phyloP scores from a whole-genome alignment of 2,113 vertebrate species.

The Odocoileus virginianus region DNA sequence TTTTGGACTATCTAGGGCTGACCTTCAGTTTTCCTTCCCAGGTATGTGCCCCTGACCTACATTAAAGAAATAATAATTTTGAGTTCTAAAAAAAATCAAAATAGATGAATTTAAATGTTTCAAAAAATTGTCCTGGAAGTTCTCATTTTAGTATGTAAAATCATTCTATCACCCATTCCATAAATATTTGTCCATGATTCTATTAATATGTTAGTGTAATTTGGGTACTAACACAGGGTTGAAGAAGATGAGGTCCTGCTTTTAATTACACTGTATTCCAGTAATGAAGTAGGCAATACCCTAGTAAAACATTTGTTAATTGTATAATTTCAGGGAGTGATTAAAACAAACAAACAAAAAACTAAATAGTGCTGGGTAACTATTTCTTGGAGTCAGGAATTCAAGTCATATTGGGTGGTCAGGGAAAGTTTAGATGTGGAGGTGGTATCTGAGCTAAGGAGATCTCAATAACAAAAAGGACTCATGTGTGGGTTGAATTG shows the following conservation, averaged over 20 bases:
- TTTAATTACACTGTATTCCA: neutral
- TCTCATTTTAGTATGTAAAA: neutral
- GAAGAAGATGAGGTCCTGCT: neutral
- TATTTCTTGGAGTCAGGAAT: neutral
- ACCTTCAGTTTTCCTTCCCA: neutral
- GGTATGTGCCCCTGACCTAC: neutral
- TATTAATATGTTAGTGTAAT: neutral
- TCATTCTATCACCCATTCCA: neutral
- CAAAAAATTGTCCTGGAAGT: neutral
- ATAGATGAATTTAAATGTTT: neutral
- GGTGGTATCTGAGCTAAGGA: neutral
- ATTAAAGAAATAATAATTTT: neutral
- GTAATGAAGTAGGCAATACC: neutral
- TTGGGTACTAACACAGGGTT: neutral
- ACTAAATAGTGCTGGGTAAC: neutral
- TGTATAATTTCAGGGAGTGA: neutral
- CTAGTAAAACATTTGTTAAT: neutral
- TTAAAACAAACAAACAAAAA: neutral
- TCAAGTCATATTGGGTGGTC: neutral
- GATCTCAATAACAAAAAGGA: neutral
- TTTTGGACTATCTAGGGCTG: neutral
- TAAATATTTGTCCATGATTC: neutral
- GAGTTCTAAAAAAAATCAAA: neutral
- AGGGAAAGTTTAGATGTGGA: neutral
- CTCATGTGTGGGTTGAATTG: neutral